Base-by-base conservation (phyloP, 2,888 invertebrate genomes). In the Epirrita christyi region DNA sequence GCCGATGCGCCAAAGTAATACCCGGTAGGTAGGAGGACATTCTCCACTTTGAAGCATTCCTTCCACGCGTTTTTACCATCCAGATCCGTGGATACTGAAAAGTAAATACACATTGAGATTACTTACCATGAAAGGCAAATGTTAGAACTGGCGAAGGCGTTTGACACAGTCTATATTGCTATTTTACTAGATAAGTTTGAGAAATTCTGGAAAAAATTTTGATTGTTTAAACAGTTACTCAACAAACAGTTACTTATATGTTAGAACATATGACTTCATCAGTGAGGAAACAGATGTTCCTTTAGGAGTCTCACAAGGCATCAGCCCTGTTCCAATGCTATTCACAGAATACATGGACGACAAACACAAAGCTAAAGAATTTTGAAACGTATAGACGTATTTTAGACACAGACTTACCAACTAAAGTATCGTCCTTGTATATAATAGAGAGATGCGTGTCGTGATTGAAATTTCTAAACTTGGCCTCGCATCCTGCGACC, bases 1-100 rank as follows among this genome's bases (percentile, higher is more conserved):
- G 99, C 98, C 0, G 98, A 96, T 4, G 98, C 93, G 1, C 99
- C 99, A 83, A 98, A 96, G 88, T 94, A 98, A 88, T 99, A 99
- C 0, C 98, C 98, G 0, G 98, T 98, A 0, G 99, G 99, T 8
- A 99, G 92, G 59, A 95, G 93, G 0, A 99, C 97, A 44, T 98
- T 97, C 70, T 95, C 94, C 0, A 98, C 98, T 52, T 94, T 93
- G 73, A 99, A 95, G 78, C 99, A 99, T 75, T 96, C 96, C 75
- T 97, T 97, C 98, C 99, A 99, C 0, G 96, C 96, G 71, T 96
- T 96, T 83, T 97, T 97, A 75, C 97, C 97, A 68, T 97, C 97
- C 44, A 98, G 93, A 85, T 99, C 99, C 3, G 97, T 97, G 8
- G 96, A 97, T 7, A 99, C 98, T 97, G 88, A 13, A 60, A 60